Base-by-base conservation (phyloP, 2,888 invertebrate species). In the Scaptomyza parva region DNA sequence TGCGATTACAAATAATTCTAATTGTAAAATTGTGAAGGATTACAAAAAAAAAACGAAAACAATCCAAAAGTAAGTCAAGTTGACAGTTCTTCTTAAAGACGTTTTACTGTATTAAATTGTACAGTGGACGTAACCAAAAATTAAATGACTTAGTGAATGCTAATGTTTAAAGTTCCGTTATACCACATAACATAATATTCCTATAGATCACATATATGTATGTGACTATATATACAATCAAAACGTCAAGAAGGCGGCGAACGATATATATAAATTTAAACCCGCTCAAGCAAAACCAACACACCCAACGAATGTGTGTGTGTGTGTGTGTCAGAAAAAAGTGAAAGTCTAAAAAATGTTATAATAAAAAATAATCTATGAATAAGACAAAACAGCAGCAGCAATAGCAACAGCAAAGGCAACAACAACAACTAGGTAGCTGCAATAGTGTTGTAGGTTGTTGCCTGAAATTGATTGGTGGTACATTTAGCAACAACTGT, bases 401-500 rank as follows among this genome's bases (percentile, higher is more conserved):
- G 37, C 24, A 37, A 52, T 9, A 24, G 43, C 22, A 44, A 60
- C 58, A 57, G 57, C 47, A 30, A 28, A 14, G 18, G 55, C 55
- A 57, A 50, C 43, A 30, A 22, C 30, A 52, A 45, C 51, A 50
- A 52, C 33, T 41, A 22, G 35, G 53, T 54, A 58, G 75, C 57
- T 72, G 76, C 78, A 76, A 76, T 67, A 45, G 7, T 67, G 68
- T 64, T 72, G 68, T 58, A 60, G 68, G 33, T 58, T 58, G 59
- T 48, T 62, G 64, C 41, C 63, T 63, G 58, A 64, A 82, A 77
- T 75, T 82, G 86, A 82, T 85, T 82, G 79, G 75, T 82, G 79
- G 75, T 53, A 85, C 86, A 85, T 71, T 82, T 77, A 70, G 68
- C 62, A 64, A 70, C 62, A 64, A 82, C 76, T 85, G 85, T 79